Conservation (phyloP, 92 coral and sea anemone genomes). For the Blastomussa wellsi region DNA sequence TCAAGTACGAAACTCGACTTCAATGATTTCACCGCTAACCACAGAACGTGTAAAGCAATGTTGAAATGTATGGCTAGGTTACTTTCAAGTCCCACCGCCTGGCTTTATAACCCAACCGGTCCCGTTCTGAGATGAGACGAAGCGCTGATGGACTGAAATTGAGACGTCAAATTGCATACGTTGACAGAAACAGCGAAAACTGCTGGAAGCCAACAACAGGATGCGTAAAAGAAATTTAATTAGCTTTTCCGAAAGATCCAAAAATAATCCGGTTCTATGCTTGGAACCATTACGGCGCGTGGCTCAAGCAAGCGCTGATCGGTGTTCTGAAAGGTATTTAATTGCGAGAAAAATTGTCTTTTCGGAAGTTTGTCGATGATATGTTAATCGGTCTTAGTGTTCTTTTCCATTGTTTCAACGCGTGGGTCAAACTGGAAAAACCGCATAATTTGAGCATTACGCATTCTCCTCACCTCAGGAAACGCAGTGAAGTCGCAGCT, state of each 20-base stretch:
- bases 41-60: neutral
- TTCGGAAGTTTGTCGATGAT: neutral
- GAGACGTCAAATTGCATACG: neutral
- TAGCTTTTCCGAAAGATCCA: neutral
- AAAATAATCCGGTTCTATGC: neutral
- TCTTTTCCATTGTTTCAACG: neutral
- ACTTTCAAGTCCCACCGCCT: neutral
- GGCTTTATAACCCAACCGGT: neutral
- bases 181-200: neutral
- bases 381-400: neutral
- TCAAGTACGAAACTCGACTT: neutral
- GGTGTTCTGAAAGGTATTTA: neutral
- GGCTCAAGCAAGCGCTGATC: neutral
- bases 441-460: too few relatives aligned
- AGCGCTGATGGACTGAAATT: neutral
- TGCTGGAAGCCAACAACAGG: neutral
- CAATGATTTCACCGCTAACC: neutral
- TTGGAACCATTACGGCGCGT: neutral
- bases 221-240: slow-evolving; percentile 21
- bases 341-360: neutral
- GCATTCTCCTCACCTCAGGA: slow-evolving; percentile 23
- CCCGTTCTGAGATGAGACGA: slow-evolving; percentile 11
- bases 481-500: slow-evolving; percentile 16
- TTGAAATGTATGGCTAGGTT: neutral
- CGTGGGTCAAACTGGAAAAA: slow-evolving; percentile 13